A percentile compares a stretch with the other conserved stretches of the same genome.
Conservation (phyloP, 1,140 invertebrate genomes). For the Samia ricini region DNA sequence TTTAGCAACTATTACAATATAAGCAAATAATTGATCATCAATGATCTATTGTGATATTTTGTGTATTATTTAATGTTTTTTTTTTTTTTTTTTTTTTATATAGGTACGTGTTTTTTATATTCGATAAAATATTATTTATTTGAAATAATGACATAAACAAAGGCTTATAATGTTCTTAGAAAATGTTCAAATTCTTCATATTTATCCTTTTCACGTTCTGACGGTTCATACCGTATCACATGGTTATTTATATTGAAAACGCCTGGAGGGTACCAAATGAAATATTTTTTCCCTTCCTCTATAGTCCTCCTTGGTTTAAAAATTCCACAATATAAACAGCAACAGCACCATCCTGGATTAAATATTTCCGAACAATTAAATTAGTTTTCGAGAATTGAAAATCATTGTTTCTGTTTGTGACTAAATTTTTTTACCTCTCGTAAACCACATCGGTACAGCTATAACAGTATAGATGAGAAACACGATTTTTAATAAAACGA, state of each 20-base stretch:
- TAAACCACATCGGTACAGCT: conserved; percentile 50
- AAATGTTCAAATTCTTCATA: conserved; percentile 56
- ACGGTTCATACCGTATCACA: conserved; percentile 40
- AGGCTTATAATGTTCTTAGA: conserved; percentile 49
- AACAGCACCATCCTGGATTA: conserved; percentile 51
- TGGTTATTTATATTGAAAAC: conserved; percentile 27
- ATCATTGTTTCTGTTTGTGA: not conserved
- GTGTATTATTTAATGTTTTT: not conserved
- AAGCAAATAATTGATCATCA: not conserved
- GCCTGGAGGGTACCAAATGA: conserved; percentile 45
- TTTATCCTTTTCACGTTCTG: conserved; percentile 35
- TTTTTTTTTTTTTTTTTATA: not conserved
- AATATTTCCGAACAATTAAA: not conserved
- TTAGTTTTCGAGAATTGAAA: not conserved
- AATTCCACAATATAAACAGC: conserved; percentile 48
- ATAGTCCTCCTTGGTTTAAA: conserved; percentile 46
- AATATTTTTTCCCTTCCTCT: conserved; percentile 41
- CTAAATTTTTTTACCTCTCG: conserved; percentile 32
- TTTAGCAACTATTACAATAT: too few relatives aligned
- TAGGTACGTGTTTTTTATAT: too few relatives aligned
- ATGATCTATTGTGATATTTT: not conserved
- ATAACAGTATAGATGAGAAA: conserved; percentile 36
- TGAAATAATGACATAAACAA: too few relatives aligned
- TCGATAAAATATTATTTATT: too few relatives aligned
- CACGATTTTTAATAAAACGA: conserved; percentile 37